A percentile compares a stretch with the other conserved stretches of the same genome.
These are phyloP conservation scores for Apus apus DNA, from an alignment of 2,113 vertebrate genomes.

Conservation along the genomic window DNA sequence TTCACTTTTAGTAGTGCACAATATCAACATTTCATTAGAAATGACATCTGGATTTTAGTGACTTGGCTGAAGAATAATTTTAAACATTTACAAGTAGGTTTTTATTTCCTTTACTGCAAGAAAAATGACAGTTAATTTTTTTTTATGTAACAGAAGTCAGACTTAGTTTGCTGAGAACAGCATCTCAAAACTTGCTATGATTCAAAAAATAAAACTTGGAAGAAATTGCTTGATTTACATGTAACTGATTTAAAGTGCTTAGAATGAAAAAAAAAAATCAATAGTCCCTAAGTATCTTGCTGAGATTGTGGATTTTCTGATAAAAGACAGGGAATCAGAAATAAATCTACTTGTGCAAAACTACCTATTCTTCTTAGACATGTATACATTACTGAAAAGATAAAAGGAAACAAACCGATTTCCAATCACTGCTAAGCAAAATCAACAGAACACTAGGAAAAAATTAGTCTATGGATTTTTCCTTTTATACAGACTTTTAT, in stretches of 20 bases:
- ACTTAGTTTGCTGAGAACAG: not conserved
- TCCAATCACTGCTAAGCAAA: not conserved
- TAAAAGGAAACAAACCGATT: not conserved
- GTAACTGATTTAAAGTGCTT: not conserved
- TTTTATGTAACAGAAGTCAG: not conserved
- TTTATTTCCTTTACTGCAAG: not conserved
- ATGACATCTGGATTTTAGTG: not conserved
- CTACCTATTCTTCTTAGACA: not conserved
- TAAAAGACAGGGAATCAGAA: not conserved
- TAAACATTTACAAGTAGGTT: not conserved
- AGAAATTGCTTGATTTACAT: not conserved
- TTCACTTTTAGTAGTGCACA: not conserved
- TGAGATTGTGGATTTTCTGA: not conserved
- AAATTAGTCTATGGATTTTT: not conserved
- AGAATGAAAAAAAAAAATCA: not conserved
- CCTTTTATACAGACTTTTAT: not conserved
- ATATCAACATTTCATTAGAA: not conserved
- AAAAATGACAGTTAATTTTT: not conserved
- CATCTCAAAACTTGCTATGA: not conserved
- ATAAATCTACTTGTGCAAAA: not conserved
- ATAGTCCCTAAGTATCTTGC: not conserved
- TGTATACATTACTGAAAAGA: not conserved
- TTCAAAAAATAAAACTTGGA: not conserved
- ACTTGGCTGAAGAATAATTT: not conserved
- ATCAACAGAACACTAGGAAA: not conserved